Conservation (phyloP, 2,113 vertebrate genomes). For the Sylvia atricapilla region DNA sequence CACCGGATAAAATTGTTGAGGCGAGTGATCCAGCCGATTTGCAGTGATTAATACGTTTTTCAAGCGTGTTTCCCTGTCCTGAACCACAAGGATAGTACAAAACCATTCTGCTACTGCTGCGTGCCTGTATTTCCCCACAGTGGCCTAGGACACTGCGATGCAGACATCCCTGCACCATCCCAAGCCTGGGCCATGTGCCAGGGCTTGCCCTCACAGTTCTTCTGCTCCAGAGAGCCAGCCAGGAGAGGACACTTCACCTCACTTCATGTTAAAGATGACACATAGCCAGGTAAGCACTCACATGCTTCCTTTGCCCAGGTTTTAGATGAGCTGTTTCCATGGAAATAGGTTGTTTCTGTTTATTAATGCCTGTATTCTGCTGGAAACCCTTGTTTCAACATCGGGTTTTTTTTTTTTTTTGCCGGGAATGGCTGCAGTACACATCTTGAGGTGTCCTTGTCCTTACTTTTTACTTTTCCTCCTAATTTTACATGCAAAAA, state of each 20-base stretch:
- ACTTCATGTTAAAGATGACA: background rate
- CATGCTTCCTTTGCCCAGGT: background rate
- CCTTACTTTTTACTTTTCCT: background rate
- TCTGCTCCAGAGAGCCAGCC: background rate
- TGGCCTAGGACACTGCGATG: too few species aligned
- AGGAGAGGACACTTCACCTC: background rate
- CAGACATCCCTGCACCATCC: rapidly evolving
- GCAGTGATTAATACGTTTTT: background rate
- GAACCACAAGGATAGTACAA: background rate
- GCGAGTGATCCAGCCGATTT: background rate
- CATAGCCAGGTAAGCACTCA: background rate
- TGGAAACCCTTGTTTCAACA: background rate
- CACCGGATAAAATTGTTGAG: background rate
- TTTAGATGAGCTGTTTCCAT: slow-evolving; percentile 22
- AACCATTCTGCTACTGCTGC: background rate
- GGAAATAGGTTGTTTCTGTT: slow-evolving; percentile 24
- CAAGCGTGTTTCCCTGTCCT: background rate
- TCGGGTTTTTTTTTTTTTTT: rapidly evolving
- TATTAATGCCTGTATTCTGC: background rate
- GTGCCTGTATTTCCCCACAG: too few species aligned
- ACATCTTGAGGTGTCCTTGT: background rate
- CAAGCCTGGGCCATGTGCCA: rapidly evolving
- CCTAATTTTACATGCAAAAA: background rate
- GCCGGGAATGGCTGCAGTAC: background rate
- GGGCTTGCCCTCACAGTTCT: background rate